phyloP scores from a whole-genome alignment of 1,140 invertebrate species.

The Drosophila suzukii region DNA sequence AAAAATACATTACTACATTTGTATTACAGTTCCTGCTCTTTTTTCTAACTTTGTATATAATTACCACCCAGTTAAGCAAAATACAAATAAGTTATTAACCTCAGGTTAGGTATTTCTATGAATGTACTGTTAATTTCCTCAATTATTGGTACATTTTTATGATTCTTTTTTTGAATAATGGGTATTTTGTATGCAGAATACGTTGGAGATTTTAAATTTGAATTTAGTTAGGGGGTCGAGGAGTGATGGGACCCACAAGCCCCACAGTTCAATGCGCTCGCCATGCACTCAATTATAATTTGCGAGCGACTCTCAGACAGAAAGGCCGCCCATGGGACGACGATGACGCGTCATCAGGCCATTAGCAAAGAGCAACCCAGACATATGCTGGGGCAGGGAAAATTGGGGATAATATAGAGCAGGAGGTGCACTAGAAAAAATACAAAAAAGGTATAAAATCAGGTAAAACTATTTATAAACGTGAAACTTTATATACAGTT shows the following conservation, averaged over 20 bases:
- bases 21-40: too few species aligned
- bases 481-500: too few species aligned
- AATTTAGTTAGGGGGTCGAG: background rate
- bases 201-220: background rate
- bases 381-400: slow-evolving; percentile 2
- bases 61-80: background rate
- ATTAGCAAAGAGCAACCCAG: slow-evolving; percentile 64
- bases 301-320: slow-evolving; percentile 57
- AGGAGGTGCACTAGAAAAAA: background rate
- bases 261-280: slow-evolving; percentile 71
- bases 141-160: background rate
- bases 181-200: background rate
- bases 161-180: background rate
- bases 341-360: slow-evolving; percentile 48
- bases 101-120: background rate
- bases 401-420: slow-evolving; percentile 1
- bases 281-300: slow-evolving; percentile 79
- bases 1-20: background rate
- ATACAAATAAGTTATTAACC: background rate
- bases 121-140: background rate
- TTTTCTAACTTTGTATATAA: too few species aligned
- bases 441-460: background rate
- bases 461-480: background rate
- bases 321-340: slow-evolving; percentile 40
- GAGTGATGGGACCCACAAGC: background rate